These are phyloP conservation scores for Rhodophaea formosa DNA, from an alignment of 2,888 invertebrate genomes.

Conservation along the genomic window DNA sequence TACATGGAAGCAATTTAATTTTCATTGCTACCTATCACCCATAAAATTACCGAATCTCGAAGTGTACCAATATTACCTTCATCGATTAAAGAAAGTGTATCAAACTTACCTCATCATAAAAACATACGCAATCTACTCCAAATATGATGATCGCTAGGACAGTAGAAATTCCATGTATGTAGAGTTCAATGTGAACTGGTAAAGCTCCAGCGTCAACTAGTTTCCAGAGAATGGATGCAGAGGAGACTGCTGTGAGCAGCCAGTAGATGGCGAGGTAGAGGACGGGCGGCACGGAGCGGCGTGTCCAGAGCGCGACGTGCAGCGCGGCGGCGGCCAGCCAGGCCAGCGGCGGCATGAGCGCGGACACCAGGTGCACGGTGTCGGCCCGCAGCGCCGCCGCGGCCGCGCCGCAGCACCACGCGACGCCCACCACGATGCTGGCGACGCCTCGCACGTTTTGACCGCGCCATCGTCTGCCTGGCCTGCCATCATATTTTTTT, in stretches of 20 bases:
- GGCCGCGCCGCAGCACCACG: slow-evolving; percentile 62
- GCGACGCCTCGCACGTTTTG: slow-evolving; percentile 63
- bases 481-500: slow-evolving; percentile 18
- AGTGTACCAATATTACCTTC: too few species aligned
- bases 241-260: slow-evolving; percentile 56
- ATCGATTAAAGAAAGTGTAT: not conserved
- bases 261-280: slow-evolving; percentile 74
- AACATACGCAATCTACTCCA: slow-evolving; percentile 63
- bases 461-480: slow-evolving; percentile 54
- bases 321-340: slow-evolving; percentile 69
- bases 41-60: not conserved
- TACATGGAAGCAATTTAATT: not conserved
- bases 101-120: slow-evolving; percentile 68
- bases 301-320: slow-evolving; percentile 64
- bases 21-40: not conserved
- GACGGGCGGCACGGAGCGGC: slow-evolving; percentile 63
- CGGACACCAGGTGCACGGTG: slow-evolving; percentile 54
- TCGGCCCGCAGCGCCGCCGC: slow-evolving; percentile 51
- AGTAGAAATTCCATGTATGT: slow-evolving; percentile 52
- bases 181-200: slow-evolving; percentile 49
- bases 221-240: slow-evolving; percentile 55
- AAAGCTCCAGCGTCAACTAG: slow-evolving; percentile 39
- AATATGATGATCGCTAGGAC: slow-evolving; percentile 53
- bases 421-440: slow-evolving; percentile 51
- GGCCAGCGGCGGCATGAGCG: slow-evolving; percentile 58